Evolutionary conservation across 2,113 vertebrate species (phyloP).

Genomic region (Poicephalus gulielmi): DNA sequence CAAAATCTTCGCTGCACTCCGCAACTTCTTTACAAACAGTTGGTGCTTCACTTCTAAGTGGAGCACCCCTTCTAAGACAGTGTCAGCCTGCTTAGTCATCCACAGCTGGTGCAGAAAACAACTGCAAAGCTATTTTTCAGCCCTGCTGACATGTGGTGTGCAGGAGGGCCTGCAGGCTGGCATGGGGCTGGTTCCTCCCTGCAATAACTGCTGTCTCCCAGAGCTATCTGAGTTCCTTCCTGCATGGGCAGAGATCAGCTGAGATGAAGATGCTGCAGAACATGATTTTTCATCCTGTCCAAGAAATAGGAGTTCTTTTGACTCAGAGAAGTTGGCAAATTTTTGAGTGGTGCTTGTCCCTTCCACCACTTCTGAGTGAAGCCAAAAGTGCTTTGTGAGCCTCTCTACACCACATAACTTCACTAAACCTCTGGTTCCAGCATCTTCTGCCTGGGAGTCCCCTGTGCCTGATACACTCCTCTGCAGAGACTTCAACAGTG

Average conservation of each 20-base stretch:
- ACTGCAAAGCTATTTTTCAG: not conserved
- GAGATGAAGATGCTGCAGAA: not conserved
- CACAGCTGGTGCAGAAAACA: not conserved
- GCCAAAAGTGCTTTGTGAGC: not conserved
- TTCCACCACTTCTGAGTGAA: not conserved
- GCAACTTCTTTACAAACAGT: not conserved
- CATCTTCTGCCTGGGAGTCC: not conserved
- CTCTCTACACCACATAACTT: not conserved
- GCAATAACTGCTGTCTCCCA: not conserved
- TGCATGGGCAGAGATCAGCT: not conserved
- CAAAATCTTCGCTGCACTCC: not conserved
- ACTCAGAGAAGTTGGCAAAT: not conserved
- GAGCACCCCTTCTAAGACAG: not conserved
- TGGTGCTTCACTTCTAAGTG: not conserved
- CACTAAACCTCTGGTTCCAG: not conserved
- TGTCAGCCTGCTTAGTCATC: not conserved
- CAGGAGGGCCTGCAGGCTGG: rapidly evolving
- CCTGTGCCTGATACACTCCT: not conserved
- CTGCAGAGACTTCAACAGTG: not conserved
- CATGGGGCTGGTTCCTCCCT: not conserved
- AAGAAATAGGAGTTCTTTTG: not conserved
- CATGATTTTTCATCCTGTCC: not conserved
- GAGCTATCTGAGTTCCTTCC: not conserved
- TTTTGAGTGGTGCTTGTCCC: not conserved
- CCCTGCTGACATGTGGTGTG: not conserved